Evolutionary conservation across 2,113 vertebrate species (phyloP), one percentile per base, ranked within the genome.

Genomic region (Ageneiosus marmoratus): DNA sequence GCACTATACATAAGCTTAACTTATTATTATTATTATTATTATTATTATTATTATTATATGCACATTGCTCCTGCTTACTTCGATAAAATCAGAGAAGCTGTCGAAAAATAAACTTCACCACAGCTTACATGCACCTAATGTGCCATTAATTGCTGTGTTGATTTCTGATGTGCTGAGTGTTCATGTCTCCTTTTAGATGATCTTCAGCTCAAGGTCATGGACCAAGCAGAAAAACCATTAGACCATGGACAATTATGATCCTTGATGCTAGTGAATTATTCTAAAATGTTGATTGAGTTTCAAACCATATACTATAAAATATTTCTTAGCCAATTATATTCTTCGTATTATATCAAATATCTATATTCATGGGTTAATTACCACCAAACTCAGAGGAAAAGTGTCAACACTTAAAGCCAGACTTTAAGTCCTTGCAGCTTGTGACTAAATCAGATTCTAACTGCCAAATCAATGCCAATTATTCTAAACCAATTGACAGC

Each of bases 401-500:
- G 85, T 83, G 73, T 56, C 37, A 60, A 37, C 50, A 74, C 50
- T 58, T 77, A 70, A 84, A 85, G 81, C 60, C 22, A 50, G 75
- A 79, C 65, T 84, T 79, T 72, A 62, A 79, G 27, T 79, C 65
- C 24, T 48, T 86, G 72, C 65, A 51, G 85, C 85, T 85, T 85
- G 53, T 65, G 82, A 85, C 89, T 90, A 91, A 90, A 88, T 90
- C 85, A 90, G 86, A 81, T 83, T 84, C 84, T 86, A 89, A 91
- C 88, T 88, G 89, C 76, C 80, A 88, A 90, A 91, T 92, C 90
- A 89, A 84, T 91, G 88, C 79, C 88, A 84, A 88, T 89, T 91
- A 89, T 88, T 91, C 87, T 89, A 82, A 87, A 82, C 89, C 87
- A 86, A 73, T 84, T 77, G 79, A 89, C 84, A 88, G 84, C 85